phyloP scores from a whole-genome alignment of 2,113 vertebrate species.

The Anseranas semipalmata region DNA sequence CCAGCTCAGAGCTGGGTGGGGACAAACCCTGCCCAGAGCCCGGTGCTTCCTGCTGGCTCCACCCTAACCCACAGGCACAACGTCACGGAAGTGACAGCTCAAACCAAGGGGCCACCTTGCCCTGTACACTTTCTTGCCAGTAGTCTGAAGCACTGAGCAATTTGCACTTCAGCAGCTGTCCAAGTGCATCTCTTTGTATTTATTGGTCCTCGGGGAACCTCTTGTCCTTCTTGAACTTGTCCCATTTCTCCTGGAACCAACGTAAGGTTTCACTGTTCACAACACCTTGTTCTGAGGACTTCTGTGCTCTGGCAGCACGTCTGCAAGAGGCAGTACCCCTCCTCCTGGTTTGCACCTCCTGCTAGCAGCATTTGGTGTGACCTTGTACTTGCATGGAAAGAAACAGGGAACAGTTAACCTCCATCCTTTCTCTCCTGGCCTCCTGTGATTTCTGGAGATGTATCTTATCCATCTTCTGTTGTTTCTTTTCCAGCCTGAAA shows the following conservation, averaged over 20 bases:
- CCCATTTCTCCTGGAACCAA: not conserved
- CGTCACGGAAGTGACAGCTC: not conserved
- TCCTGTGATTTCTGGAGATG: not conserved
- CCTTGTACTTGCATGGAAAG: constrained; percentile 31
- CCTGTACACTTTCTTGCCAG: not conserved
- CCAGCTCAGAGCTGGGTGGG: not conserved
- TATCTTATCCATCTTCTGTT: not conserved
- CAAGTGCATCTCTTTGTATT: not conserved
- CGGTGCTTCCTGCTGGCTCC: not conserved
- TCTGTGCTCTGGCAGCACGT: not conserved
- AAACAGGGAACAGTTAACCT: constrained; percentile 14
- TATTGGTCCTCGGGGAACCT: not conserved
- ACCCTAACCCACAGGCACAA: not conserved
- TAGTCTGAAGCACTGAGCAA: not conserved
- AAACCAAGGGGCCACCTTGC: not conserved
- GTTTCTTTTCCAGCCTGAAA: constrained; percentile 7
- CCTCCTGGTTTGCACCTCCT: constrained; percentile 21
- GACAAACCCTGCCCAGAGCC: not conserved
- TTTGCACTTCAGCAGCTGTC: constrained; percentile 1
- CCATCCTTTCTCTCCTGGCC: not conserved
- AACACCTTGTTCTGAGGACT: not conserved
- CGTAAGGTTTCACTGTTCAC: not conserved
- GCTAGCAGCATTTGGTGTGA: constrained; percentile 13
- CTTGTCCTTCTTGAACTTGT: not conserved
- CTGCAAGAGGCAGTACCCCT: not conserved